phyloP scores from a whole-genome alignment of 2,888 invertebrate genomes.

The Dione vanillae region DNA sequence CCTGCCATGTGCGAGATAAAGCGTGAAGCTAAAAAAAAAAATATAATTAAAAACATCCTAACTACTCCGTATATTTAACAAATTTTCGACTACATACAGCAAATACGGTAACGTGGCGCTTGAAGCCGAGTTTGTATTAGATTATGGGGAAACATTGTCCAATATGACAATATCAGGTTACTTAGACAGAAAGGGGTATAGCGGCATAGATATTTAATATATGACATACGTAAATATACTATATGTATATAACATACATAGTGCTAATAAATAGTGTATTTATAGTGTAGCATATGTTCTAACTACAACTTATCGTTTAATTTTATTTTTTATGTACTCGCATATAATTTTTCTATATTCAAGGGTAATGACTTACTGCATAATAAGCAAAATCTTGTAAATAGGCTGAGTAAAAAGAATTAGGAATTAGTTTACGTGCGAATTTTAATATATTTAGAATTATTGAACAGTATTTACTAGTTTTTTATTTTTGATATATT shows the following conservation, averaged over 20 bases:
- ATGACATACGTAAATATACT: no score
- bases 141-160: slow-evolving; percentile 4
- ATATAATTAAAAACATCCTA: neutral
- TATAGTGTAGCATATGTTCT: no score
- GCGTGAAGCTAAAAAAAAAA: neutral
- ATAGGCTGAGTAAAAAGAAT: neutral
- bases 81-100: neutral
- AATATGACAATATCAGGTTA: slow-evolving; percentile 7
- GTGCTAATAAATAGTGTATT: no score
- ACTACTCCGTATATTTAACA: neutral
- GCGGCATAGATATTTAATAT: no score
- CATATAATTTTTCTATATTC: no score
- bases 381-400: no score
- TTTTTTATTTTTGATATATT: neutral
- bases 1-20: neutral
- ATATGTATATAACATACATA: no score
- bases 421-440: neutral
- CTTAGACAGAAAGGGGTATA: neutral
- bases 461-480: neutral
- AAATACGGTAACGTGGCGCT: neutral
- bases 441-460: neutral
- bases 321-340: no score
- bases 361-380: no score
- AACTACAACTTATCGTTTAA: no score
- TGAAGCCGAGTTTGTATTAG: neutral